A percentile compares a stretch with the other conserved stretches of the same genome.
These are phyloP conservation scores for Laupala kohalensis DNA, from an alignment of 1,140 invertebrate genomes.

Conservation along the genomic window DNA sequence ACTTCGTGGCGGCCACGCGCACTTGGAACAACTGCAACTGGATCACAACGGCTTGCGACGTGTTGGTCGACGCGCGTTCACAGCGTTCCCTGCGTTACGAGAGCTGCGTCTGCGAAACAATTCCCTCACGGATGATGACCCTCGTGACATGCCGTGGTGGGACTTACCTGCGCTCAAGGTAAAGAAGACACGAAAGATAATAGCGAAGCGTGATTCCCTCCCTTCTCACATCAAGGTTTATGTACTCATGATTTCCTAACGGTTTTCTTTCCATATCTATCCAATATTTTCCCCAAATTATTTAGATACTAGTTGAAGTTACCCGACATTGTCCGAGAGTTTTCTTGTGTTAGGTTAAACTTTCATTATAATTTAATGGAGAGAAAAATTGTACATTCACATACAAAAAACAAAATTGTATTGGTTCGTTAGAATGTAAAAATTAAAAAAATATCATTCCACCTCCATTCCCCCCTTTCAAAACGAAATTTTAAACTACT, in stretches of 20 bases:
- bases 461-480: no score
- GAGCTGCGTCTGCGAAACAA: conserved; percentile 69
- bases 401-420: no score
- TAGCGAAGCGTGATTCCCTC: no score
- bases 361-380: no score
- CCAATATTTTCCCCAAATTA: neutral
- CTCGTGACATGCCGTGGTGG: conserved; percentile 48
- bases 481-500: no score
- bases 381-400: no score
- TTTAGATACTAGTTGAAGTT: no score
- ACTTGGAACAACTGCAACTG: conserved; percentile 62
- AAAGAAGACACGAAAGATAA: neutral
- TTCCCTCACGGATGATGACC: conserved; percentile 40
- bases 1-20: conserved; percentile 61
- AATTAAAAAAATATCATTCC: no score
- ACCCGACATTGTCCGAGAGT: no score
- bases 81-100: conserved; percentile 63
- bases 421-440: no score
- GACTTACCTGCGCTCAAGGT: conserved; percentile 65
- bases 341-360: no score
- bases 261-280: neutral
- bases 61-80: conserved; percentile 60
- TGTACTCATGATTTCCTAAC: neutral
- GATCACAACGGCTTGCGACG: conserved; percentile 61
- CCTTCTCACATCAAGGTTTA: no score